Percentiles rank a stretch among this genome's conserved stretches.
Evolutionary conservation across 2,113 vertebrate genomes (phyloP).

Genomic region (Sterna hirundo): DNA sequence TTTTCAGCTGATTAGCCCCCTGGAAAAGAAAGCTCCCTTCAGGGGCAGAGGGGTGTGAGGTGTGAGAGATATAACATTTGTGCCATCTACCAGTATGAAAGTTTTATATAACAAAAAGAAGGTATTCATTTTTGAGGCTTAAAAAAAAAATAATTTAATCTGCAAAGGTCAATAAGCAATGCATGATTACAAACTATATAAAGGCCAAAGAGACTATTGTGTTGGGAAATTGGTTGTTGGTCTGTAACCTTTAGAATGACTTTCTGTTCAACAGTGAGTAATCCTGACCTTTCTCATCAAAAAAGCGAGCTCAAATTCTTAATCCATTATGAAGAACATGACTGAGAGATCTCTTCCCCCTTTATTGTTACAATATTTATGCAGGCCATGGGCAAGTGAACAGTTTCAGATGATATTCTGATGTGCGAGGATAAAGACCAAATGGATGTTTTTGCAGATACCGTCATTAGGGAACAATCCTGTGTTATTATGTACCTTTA

Average conservation of each 20-base stretch:
- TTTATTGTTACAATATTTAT: background rate
- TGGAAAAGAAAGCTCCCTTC: background rate
- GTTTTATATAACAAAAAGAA: background rate
- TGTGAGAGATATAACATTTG: background rate
- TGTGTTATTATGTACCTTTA: background rate
- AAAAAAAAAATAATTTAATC: background rate
- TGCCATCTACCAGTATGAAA: background rate
- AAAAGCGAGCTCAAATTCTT: background rate
- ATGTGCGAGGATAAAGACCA: background rate
- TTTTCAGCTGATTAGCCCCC: too few species aligned
- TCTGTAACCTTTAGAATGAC: slow-evolving; percentile 51
- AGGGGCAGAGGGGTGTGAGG: background rate
- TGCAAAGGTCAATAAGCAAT: background rate
- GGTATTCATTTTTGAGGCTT: slow-evolving; percentile 5
- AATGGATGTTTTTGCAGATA: background rate
- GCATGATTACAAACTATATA: background rate
- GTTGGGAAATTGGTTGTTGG: background rate
- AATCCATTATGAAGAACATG: background rate
- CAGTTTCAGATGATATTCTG: background rate
- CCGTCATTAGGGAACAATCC: background rate
- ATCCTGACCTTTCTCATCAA: slow-evolving; percentile 16
- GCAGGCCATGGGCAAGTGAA: background rate
- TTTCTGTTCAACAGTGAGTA: slow-evolving; percentile 27
- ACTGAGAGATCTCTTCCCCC: background rate
- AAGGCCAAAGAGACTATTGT: background rate